Conservation (phyloP, 2,113 vertebrate species). For the Pluvianellus socialis region DNA sequence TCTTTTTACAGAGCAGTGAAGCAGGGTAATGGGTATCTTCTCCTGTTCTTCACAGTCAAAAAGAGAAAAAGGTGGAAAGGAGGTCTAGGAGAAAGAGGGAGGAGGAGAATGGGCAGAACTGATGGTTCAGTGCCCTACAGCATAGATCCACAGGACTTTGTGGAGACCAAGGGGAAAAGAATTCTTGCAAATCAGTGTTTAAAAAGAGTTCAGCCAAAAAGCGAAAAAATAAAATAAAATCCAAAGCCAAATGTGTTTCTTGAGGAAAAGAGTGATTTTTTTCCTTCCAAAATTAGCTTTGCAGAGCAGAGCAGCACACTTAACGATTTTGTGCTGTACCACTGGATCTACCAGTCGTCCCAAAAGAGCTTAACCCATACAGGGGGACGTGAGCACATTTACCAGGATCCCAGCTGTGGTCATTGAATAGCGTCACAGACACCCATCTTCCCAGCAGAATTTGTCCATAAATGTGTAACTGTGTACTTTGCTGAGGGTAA, state of each 20-base stretch:
- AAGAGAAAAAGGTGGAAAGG: not conserved
- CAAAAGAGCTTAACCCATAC: not conserved
- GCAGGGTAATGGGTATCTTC: slow-evolving; percentile 17
- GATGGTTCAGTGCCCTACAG: not conserved
- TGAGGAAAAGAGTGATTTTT: not conserved
- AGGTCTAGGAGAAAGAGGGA: not conserved
- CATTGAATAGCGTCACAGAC: not conserved
- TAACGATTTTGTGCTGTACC: not conserved
- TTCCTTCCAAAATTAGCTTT: not conserved
- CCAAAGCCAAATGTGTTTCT: not conserved
- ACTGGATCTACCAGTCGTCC: not conserved
- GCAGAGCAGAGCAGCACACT: not conserved
- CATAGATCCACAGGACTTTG: not conserved
- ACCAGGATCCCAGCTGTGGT: not conserved
- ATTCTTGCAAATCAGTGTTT: not conserved
- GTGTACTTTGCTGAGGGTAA: not conserved
- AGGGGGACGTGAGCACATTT: not conserved
- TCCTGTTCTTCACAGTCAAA: not conserved
- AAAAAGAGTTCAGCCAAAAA: not conserved
- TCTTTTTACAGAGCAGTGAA: slow-evolving; percentile 14
- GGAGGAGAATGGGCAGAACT: not conserved
- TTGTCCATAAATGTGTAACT: not conserved
- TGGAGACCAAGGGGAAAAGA: not conserved
- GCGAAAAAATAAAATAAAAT: not conserved
- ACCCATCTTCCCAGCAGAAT: not conserved